Evolutionary conservation across 2,113 vertebrate species (phyloP), one percentile per base, ranked within the genome.

Genomic region (Lycaon pictus): DNA sequence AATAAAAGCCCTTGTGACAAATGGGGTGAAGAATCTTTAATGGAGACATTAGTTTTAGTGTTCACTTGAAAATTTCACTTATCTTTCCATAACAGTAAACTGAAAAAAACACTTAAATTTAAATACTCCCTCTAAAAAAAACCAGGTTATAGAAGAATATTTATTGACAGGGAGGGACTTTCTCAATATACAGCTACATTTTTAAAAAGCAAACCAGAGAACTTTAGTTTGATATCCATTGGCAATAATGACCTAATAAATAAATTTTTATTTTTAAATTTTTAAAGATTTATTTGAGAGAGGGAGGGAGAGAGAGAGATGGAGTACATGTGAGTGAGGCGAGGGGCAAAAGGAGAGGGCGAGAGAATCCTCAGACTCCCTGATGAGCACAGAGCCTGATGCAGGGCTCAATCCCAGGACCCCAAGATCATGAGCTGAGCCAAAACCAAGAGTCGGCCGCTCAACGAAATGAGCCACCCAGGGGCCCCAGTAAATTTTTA

Each of bases 21-120:
- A 93, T 43, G 58, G 65, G 43, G 20, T 37, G 72, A 76, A 56
- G 25, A 69, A 51, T 53, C 62, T 96, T 94, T 17, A 69, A 29
- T 23, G 25, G 67, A 88, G 37, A 90, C 48, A 48, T 53, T 22
- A 90, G 56, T 43, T 95, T 92, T 56, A 65, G 48, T 71, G 48
- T 23, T 88, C 25, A 76, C 84, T 92, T 94, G 53, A 95, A 88
- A 97, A 53, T 95, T 91, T 90, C 7, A 93, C 11, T 88, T 67
- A 69, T 43, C 51, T 80, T 15, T 25, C 53, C 29, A 11, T 85
- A 96, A 92, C 3, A 87, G 80, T 69, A 93, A 89, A 92, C 1
- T 79, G 15, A 71, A 95, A 95, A 80, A 85, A 94, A 77, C 80
- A 58, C 12, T 88, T 79, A 71, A 81, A 65, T 69, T 22, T 90